These are phyloP conservation scores for Chrysolina americana DNA, from an alignment of 2,888 invertebrate genomes.

Conservation along the genomic window DNA sequence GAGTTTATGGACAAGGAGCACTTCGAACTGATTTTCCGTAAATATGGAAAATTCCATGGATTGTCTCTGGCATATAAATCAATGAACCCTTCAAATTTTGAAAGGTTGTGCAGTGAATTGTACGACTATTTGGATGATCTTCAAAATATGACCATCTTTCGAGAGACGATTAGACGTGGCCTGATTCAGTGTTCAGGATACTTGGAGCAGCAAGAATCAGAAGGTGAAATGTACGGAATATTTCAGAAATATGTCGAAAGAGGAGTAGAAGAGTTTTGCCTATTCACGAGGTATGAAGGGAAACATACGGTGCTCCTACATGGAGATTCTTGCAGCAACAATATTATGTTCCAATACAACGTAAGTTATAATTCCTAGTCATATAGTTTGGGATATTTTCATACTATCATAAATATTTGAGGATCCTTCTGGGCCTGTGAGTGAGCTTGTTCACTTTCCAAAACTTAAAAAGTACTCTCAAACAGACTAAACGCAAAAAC, in stretches of 20 bases:
- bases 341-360: slow-evolving; percentile 58
- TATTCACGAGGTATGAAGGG: slow-evolving; percentile 4
- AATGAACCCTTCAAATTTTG: slow-evolving; percentile 38
- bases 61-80: slow-evolving; percentile 49
- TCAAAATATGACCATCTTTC: neutral
- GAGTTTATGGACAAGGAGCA: slow-evolving; percentile 50
- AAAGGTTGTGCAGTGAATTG: neutral
- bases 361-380: too few species aligned
- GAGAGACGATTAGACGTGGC: neutral
- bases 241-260: slow-evolving; percentile 22
- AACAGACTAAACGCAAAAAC: too few species aligned
- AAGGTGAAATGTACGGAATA: neutral
- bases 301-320: slow-evolving; percentile 52
- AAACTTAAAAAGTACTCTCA: too few species aligned
- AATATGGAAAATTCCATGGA: slow-evolving; percentile 53
- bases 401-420: too few species aligned
- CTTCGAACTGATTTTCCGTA: slow-evolving; percentile 43
- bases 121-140: neutral
- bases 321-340: slow-evolving; percentile 58
- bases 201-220: neutral
- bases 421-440: too few species aligned
- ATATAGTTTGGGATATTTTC: too few species aligned
- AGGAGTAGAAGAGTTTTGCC: slow-evolving; percentile 1
- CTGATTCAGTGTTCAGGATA: neutral
- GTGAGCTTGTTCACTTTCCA: too few species aligned